Evolutionary conservation across 2,888 invertebrate species (phyloP).

Genomic region (Stomorhina lunata): DNA sequence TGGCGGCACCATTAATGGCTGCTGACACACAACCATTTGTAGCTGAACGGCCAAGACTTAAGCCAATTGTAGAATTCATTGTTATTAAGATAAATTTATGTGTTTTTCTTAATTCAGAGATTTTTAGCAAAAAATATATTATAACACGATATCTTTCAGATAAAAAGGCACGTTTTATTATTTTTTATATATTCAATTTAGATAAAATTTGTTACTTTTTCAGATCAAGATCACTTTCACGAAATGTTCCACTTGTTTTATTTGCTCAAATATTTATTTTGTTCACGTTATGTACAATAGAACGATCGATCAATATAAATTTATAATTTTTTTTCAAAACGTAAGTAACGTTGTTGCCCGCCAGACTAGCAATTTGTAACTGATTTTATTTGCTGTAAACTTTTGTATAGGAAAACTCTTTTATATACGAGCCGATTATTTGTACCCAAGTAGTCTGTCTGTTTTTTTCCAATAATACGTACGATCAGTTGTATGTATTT

Average conservation of each 20-base stretch:
- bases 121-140: neutral
- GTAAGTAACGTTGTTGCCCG: conserved; percentile 68
- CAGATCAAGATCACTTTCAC: conserved; percentile 47
- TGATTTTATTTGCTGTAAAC: conserved; percentile 70
- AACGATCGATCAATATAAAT: no score
- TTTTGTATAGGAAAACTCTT: conserved; percentile 73
- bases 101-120: conserved; percentile 10
- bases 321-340: neutral
- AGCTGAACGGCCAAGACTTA: conserved; percentile 70
- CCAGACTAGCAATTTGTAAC: conserved; percentile 70
- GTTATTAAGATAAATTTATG: conserved; percentile 61
- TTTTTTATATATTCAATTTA: no score
- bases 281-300: neutral
- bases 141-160: conserved; percentile 8
- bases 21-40: conserved; percentile 67
- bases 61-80: conserved; percentile 71
- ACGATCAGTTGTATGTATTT: conserved; percentile 1
- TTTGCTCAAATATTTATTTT: neutral
- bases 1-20: conserved; percentile 61
- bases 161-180: conserved; percentile 27
- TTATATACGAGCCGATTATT: conserved; percentile 39
- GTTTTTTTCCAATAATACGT: conserved; percentile 39
- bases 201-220: neutral
- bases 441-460: no score
- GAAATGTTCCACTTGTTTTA: neutral